Evolutionary conservation across 2,888 invertebrate genomes (phyloP).

Genomic region (Pseudeuparius sepicola): DNA sequence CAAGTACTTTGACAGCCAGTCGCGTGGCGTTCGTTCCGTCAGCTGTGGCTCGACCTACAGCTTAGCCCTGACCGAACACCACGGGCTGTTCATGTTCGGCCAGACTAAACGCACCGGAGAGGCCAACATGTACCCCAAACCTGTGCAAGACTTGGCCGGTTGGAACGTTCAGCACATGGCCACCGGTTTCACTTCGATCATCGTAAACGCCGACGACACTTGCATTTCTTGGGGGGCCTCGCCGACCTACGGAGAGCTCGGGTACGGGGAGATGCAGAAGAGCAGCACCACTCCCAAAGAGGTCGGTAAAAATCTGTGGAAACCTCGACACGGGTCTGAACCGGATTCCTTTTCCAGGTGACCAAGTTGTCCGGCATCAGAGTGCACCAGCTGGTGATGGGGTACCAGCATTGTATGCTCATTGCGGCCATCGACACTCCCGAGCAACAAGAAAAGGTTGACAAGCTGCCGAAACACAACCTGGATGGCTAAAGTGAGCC

Average conservation of each 20-base stretch:
- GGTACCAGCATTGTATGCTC: conserved; percentile 74
- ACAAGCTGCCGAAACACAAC: conserved; percentile 46
- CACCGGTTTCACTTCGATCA: conserved; percentile 71
- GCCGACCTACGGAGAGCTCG: conserved; percentile 89
- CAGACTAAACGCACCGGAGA: conserved; percentile 89
- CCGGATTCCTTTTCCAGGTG: conserved; percentile 33
- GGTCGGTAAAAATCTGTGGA: conserved; percentile 43
- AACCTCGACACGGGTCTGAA: too few relatives aligned
- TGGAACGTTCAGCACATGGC: conserved; percentile 84
- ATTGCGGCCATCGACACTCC: conserved; percentile 54
- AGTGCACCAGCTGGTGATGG: conserved; percentile 71
- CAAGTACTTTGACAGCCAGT: conserved; percentile 79
- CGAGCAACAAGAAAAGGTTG: conserved; percentile 51
- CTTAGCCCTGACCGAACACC: conserved; percentile 71
- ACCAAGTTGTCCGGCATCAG: conserved; percentile 63
- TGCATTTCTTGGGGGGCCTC: conserved; percentile 91
- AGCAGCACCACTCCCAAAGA: conserved; percentile 88
- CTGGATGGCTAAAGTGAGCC: too few relatives aligned
- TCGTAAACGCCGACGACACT: conserved; percentile 83
- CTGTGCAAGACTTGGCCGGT: conserved; percentile 73
- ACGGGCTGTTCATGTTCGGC: conserved; percentile 73
- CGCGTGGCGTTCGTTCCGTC: conserved; percentile 71
- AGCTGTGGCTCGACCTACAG: conserved; percentile 81
- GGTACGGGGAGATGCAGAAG: conserved; percentile 71
- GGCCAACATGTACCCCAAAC: conserved; percentile 24